phyloP scores from a whole-genome alignment of 2,797 vertebrate species.

The Lindbergichthys nudifrons region DNA sequence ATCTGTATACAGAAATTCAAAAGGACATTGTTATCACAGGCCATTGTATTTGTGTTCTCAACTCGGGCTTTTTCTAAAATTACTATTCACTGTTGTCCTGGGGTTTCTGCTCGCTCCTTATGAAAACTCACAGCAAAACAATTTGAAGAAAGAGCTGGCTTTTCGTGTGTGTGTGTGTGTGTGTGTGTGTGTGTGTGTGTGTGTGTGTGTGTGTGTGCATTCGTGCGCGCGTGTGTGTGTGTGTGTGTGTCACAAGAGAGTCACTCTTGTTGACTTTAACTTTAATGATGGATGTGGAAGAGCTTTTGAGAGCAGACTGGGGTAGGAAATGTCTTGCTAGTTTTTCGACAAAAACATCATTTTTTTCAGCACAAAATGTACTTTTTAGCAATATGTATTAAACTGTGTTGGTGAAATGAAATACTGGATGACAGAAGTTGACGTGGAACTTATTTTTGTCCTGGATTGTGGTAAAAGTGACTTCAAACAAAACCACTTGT shows the following conservation, averaged over 20 bases:
- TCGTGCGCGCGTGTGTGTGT: too few relatives aligned
- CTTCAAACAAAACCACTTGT: too few relatives aligned
- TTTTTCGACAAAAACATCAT: constrained; percentile 2
- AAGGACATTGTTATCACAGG: constrained; percentile 30
- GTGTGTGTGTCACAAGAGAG: too few relatives aligned
- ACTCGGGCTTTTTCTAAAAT: constrained; percentile 36
- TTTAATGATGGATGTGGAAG: constrained; percentile 19
- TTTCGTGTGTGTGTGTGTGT: background rate
- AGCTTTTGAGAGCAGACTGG: background rate
- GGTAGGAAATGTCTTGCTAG: background rate
- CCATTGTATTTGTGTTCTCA: constrained; percentile 29
- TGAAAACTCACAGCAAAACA: constrained; percentile 25
- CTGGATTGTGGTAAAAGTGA: too few relatives aligned
- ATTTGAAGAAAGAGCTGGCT: background rate
- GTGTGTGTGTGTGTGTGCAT: too few relatives aligned
- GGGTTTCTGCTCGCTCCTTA: constrained; percentile 13
- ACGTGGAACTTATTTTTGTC: background rate
- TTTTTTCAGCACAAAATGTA: background rate
- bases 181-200: too few relatives aligned
- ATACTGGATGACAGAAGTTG: background rate
- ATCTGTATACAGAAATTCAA: constrained; percentile 4
- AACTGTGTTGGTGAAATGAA: background rate
- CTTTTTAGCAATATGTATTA: background rate
- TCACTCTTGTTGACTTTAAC: constrained; percentile 12
- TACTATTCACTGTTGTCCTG: constrained; percentile 14